A percentile compares a stretch with the other conserved stretches of the same genome.
These are phyloP conservation scores for Sicus ferrugineus DNA, from an alignment of 2,888 invertebrate species.

Conservation along the genomic window DNA sequence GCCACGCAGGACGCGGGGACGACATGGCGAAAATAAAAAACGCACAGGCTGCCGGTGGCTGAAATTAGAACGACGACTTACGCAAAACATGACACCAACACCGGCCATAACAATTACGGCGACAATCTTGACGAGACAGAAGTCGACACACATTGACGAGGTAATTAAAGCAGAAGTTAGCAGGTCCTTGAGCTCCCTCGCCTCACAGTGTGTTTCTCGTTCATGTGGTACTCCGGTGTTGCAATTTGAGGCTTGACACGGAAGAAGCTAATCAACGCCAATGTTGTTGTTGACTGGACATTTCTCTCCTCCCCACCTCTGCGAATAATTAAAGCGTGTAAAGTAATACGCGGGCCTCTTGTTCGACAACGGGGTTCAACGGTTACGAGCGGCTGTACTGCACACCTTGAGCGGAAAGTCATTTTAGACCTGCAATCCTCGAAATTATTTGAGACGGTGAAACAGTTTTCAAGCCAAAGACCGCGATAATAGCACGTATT, in stretches of 20 bases:
- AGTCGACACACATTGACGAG: conserved; percentile 25
- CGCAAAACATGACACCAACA: conserved; percentile 27
- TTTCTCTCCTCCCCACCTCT: background rate
- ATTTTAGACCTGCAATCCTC: too few relatives aligned
- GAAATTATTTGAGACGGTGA: too few relatives aligned
- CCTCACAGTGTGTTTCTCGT: background rate
- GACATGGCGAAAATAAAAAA: background rate
- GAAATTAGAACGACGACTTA: too few relatives aligned
- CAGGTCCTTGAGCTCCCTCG: background rate
- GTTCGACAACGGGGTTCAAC: background rate
- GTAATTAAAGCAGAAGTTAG: conserved; percentile 25
- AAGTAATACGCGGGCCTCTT: conserved; percentile 1
- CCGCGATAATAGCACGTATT: too few relatives aligned
- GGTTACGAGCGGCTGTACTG: background rate
- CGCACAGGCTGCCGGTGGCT: background rate
- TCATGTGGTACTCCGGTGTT: background rate
- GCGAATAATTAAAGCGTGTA: conserved; percentile 5
- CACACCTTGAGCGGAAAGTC: too few relatives aligned
- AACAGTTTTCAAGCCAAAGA: too few relatives aligned
- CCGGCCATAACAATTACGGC: conserved; percentile 16
- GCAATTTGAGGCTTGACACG: background rate
- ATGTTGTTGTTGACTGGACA: background rate
- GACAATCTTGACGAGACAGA: background rate
- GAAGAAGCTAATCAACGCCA: background rate
- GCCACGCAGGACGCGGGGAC: too few relatives aligned